These are phyloP conservation scores for Trogon melanurus DNA, from an alignment of 2,113 vertebrate species.

Conservation along the genomic window DNA sequence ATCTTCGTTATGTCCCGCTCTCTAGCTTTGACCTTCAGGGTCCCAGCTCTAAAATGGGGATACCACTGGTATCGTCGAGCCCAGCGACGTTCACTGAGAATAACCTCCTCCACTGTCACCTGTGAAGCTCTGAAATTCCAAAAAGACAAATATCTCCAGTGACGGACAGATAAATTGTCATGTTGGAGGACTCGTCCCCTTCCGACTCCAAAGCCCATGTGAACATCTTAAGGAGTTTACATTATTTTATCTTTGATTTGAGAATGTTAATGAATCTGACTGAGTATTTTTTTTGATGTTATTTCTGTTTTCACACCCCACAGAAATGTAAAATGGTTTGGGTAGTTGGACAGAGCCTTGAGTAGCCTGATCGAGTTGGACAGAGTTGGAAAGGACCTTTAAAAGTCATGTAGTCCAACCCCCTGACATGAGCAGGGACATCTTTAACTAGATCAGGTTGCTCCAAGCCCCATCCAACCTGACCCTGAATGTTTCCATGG, in stretches of 20 bases:
- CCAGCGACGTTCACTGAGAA: background rate
- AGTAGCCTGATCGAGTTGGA: too few relatives aligned
- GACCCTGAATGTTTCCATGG: background rate
- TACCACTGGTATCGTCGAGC: background rate
- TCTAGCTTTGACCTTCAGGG: background rate
- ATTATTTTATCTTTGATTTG: background rate
- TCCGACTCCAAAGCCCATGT: background rate
- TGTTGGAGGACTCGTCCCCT: background rate
- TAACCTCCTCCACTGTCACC: background rate
- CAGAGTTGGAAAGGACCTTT: background rate
- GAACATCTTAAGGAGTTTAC: background rate
- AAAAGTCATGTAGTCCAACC: background rate
- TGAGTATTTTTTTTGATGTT: background rate
- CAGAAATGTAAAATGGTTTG: background rate
- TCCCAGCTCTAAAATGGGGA: background rate
- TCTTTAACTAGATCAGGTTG: background rate
- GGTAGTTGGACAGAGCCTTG: too few relatives aligned
- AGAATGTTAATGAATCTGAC: background rate
- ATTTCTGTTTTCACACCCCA: background rate
- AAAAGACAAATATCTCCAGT: background rate
- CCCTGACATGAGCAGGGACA: background rate
- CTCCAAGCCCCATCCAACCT: background rate
- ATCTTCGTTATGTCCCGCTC: background rate
- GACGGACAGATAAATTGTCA: background rate
- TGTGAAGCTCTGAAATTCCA: background rate